Conservation (phyloP, 2,888 invertebrate species). For the Mellilla xanthometata region DNA sequence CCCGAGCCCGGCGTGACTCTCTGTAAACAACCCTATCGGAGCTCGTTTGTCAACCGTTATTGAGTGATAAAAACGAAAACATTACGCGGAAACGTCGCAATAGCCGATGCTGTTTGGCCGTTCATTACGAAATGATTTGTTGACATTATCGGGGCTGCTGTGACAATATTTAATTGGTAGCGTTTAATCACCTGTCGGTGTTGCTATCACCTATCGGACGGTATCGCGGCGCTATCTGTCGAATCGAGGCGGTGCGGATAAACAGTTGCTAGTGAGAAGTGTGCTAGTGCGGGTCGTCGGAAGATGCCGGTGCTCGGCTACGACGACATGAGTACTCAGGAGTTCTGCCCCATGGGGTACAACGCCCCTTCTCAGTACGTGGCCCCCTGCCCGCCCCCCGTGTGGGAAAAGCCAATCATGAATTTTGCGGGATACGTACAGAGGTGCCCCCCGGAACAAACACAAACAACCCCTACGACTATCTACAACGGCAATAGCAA, state of each 20-base stretch:
- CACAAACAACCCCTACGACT: slow-evolving; percentile 14
- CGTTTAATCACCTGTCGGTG: slow-evolving; percentile 58
- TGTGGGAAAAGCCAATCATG: slow-evolving; percentile 61
- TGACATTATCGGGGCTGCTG: slow-evolving; percentile 34
- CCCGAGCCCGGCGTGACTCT: slow-evolving; percentile 46
- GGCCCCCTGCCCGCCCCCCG: slow-evolving; percentile 43
- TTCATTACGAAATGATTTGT: slow-evolving; percentile 26
- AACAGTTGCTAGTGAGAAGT: slow-evolving; percentile 46
- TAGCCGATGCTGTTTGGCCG: slow-evolving; percentile 23
- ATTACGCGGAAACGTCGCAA: slow-evolving; percentile 47
- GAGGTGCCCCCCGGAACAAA: slow-evolving; percentile 42
- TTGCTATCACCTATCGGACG: slow-evolving; percentile 43
- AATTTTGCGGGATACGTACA: slow-evolving; percentile 49
- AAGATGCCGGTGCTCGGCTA: slow-evolving; percentile 73
- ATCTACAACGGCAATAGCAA: slow-evolving; percentile 37
- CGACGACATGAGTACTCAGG: slow-evolving; percentile 66
- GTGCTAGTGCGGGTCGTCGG: slow-evolving; percentile 44
- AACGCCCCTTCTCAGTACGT: slow-evolving; percentile 52
- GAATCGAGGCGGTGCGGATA: slow-evolving; percentile 44
- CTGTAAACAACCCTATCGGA: slow-evolving; percentile 55
- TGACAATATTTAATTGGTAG: slow-evolving; percentile 44
- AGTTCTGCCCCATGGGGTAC: slow-evolving; percentile 61
- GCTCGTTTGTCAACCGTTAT: slow-evolving; percentile 37
- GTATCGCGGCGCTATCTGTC: slow-evolving; percentile 48
- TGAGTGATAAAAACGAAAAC: slow-evolving; percentile 61